A percentile compares a stretch with the other conserved stretches of the same genome.
These are phyloP conservation scores for Zaprionus ghesquierei DNA, from an alignment of 1,140 invertebrate genomes.

Conservation along the genomic window DNA sequence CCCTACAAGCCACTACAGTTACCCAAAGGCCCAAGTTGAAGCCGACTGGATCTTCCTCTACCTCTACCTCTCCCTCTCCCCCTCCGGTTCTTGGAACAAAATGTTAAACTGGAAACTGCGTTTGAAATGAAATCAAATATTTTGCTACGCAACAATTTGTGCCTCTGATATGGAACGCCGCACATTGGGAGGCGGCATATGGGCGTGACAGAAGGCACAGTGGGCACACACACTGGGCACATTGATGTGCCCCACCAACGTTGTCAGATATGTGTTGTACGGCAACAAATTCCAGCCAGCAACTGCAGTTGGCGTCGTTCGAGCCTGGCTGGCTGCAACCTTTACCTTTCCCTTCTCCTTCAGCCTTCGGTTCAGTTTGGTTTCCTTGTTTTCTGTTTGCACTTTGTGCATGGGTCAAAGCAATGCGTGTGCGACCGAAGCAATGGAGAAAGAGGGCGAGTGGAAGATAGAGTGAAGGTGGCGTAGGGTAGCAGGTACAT, in stretches of 20 bases:
- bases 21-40: not conserved
- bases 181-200: not conserved
- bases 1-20: not conserved
- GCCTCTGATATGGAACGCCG: slow-evolving; percentile 39
- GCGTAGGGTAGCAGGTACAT: not conserved
- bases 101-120: slow-evolving; percentile 38
- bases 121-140: slow-evolving; percentile 76
- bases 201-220: not conserved
- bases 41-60: too few relatives aligned
- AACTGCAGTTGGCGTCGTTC: not conserved
- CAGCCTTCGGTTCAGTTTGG: not conserved
- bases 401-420: slow-evolving; percentile 13
- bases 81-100: not conserved
- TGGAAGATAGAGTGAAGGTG: not conserved
- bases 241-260: not conserved
- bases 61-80: not conserved
- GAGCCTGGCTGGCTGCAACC: not conserved
- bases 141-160: slow-evolving; percentile 68
- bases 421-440: not conserved
- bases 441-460: not conserved
- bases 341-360: too few relatives aligned
- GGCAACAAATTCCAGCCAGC: slow-evolving; percentile 20
- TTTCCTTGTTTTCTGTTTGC: slow-evolving; percentile 7
- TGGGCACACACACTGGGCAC: not conserved
- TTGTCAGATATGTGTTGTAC: not conserved